These are phyloP conservation scores for Pantherophis alleghaniensis DNA, from an alignment of 2,797 vertebrate genomes.

Conservation along the genomic window DNA sequence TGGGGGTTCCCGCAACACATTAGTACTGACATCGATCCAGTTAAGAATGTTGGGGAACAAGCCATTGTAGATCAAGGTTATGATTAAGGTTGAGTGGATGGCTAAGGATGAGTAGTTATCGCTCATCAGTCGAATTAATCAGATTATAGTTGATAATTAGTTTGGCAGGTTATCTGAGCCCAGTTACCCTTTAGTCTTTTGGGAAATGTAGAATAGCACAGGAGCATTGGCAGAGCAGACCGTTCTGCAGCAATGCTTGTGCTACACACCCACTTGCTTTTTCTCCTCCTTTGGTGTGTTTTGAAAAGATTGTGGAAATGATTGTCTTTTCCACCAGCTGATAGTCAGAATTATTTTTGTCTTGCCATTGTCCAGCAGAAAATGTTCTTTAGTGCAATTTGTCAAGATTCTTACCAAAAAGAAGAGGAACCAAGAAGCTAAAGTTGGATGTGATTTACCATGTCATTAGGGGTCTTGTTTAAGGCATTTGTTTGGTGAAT, in stretches of 20 bases:
- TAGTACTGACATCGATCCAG: background rate
- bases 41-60: background rate
- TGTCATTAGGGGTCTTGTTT: background rate
- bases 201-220: background rate
- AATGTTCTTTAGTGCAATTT: background rate
- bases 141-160: background rate
- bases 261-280: background rate
- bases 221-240: background rate
- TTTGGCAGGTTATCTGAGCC: background rate
- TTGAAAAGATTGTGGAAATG: background rate
- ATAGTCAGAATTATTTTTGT: background rate
- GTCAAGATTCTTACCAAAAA: background rate
- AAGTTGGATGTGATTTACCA: background rate
- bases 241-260: background rate
- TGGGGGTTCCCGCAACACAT: background rate
- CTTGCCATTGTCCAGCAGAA: background rate
- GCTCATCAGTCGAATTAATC: background rate
- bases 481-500: background rate
- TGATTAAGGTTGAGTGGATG: background rate
- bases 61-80: background rate
- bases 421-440: background rate
- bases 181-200: background rate
- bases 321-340: background rate
- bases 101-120: background rate
- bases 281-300: background rate